phyloP scores from a whole-genome alignment of 2,888 invertebrate genomes.

The Amphipoea lucens region DNA sequence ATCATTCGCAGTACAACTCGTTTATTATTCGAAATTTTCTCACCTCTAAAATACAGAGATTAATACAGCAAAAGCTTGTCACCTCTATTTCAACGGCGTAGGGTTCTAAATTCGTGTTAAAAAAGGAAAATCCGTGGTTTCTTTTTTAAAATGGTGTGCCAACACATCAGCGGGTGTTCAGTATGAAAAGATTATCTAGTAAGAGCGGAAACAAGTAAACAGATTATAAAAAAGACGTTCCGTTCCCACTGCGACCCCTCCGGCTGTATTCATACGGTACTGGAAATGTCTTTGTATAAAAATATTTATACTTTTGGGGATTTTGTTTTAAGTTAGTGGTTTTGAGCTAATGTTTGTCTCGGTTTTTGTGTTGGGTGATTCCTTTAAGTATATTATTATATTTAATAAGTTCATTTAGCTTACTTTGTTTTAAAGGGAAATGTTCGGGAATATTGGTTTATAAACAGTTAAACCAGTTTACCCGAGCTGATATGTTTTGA shows the following conservation, averaged over 20 bases:
- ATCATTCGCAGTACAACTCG: constrained; percentile 28
- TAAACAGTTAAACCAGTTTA: background rate
- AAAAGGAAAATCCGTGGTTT: constrained; percentile 36
- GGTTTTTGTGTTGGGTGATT: constrained; percentile 1
- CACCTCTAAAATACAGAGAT: constrained; percentile 42
- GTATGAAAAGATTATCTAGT: constrained; percentile 86
- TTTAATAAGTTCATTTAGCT: background rate
- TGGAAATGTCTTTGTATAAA: constrained; percentile 45
- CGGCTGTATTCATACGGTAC: constrained; percentile 74
- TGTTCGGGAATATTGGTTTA: fast-evolving
- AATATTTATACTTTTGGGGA: constrained; percentile 28
- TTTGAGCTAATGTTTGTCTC: constrained; percentile 14
- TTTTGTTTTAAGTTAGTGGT: constrained; percentile 32
- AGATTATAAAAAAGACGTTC: constrained; percentile 88
- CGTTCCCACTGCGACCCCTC: constrained; percentile 75
- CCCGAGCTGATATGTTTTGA: background rate
- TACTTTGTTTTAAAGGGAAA: too few relatives aligned
- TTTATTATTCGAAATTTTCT: constrained; percentile 44
- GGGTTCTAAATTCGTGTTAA: constrained; percentile 25
- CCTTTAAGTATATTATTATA: background rate
- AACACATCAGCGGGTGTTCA: constrained; percentile 79
- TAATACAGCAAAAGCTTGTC: constrained; percentile 4
- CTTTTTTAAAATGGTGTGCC: constrained; percentile 71
- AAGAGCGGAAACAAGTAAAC: constrained; percentile 85
- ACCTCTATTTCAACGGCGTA: constrained; percentile 33